These are phyloP conservation scores for Montifringilla adamsi DNA, from an alignment of 2,113 vertebrate species.

Conservation along the genomic window DNA sequence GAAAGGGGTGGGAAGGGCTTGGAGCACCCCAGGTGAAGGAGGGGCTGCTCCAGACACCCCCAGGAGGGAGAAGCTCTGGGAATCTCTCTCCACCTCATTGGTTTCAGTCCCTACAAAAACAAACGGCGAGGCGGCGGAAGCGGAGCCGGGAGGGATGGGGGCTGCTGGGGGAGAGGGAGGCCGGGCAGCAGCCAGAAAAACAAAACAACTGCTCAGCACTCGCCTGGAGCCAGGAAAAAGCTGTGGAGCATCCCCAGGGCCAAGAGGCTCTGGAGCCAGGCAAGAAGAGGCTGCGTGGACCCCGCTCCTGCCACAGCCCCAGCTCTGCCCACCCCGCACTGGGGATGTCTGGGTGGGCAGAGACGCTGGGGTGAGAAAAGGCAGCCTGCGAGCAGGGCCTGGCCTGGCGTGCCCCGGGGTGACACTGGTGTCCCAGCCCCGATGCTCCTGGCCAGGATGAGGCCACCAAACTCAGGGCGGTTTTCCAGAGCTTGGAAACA, in stretches of 20 bases:
- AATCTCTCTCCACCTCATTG: not conserved
- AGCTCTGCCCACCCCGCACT: not conserved
- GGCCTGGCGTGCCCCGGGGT: not conserved
- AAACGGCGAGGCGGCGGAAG: not conserved
- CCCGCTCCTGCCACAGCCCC: not conserved
- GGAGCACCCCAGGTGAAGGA: not conserved
- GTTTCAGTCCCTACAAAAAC: not conserved
- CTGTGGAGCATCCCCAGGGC: not conserved
- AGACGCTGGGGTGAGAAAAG: not conserved
- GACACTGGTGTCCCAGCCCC: fast-evolving
- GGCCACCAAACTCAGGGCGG: not conserved
- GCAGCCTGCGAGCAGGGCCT: fast-evolving
- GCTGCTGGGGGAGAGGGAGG: not conserved
- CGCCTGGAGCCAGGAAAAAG: slow-evolving; percentile 32
- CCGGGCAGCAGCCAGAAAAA: slow-evolving; percentile 7
- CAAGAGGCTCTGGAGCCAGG: not conserved
- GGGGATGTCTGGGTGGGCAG: fast-evolving
- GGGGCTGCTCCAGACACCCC: not conserved
- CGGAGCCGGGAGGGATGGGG: not conserved
- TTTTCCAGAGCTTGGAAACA: not conserved
- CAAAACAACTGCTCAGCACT: slow-evolving; percentile 6
- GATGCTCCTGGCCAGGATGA: not conserved
- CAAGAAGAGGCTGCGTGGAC: not conserved
- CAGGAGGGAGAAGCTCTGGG: not conserved
- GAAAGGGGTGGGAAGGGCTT: no score